These are phyloP conservation scores for Telmatochromis bifrenatus DNA, from an alignment of 2,113 vertebrate genomes.

Conservation along the genomic window DNA sequence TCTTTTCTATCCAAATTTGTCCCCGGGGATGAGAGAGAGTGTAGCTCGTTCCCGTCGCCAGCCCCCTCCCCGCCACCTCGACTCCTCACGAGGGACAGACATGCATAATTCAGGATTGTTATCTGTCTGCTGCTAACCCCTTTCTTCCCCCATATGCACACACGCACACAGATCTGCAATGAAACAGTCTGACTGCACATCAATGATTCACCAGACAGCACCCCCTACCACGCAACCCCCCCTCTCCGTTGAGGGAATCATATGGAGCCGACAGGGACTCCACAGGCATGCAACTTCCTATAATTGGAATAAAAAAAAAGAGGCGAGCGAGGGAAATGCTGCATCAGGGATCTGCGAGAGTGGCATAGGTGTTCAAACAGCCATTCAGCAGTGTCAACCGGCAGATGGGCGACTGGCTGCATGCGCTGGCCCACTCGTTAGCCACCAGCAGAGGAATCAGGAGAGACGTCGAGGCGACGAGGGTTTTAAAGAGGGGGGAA, in stretches of 20 bases:
- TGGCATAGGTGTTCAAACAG: constrained; percentile 46
- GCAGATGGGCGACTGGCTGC: constrained; percentile 26
- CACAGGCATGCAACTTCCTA: constrained; percentile 47
- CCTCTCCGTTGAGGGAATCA: constrained; percentile 35
- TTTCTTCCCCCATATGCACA: background rate
- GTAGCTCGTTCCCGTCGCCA: background rate
- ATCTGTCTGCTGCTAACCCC: constrained; percentile 50
- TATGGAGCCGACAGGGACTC: constrained; percentile 54
- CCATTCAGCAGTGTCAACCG: constrained; percentile 48
- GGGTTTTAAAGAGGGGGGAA: background rate
- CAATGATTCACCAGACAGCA: constrained; percentile 61
- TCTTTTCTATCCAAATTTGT: constrained; percentile 30
- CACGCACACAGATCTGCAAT: constrained; percentile 41
- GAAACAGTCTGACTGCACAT: constrained; percentile 62
- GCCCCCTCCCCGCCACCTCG: background rate
- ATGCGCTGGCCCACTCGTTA: constrained; percentile 20
- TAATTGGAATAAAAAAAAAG: constrained; percentile 55
- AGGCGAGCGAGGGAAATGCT: constrained; percentile 15
- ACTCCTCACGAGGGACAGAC: constrained; percentile 38
- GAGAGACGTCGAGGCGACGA: background rate
- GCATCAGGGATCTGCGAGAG: constrained; percentile 56
- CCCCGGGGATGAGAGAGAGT: constrained; percentile 17
- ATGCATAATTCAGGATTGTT: constrained; percentile 67
- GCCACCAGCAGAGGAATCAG: background rate
- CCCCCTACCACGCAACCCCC: background rate